A percentile compares a stretch with the other conserved stretches of the same genome.
phyloP scores from a whole-genome alignment of 2,888 invertebrate species.

The Ctena decussata region DNA sequence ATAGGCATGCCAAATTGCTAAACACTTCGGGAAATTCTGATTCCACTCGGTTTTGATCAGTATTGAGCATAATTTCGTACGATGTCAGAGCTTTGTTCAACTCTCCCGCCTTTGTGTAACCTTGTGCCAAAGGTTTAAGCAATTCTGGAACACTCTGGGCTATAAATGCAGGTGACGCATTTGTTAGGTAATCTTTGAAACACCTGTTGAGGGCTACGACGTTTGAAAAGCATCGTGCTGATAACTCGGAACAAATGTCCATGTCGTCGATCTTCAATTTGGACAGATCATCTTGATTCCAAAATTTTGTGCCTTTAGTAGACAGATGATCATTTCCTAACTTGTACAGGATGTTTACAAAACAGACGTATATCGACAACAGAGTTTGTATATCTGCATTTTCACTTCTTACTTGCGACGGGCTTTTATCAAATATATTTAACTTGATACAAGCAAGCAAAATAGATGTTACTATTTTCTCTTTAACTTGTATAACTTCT shows the following conservation, averaged over 20 bases:
- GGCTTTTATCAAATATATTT: conserved; percentile 25
- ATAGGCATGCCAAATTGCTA: conserved; percentile 48
- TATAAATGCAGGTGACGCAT: conserved; percentile 37
- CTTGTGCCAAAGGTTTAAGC: conserved; percentile 44
- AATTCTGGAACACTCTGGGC: conserved; percentile 40
- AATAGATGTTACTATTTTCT: conserved; percentile 18
- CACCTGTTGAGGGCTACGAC: conserved; percentile 43
- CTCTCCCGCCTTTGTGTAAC: conserved; percentile 36
- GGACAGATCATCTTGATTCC: background rate
- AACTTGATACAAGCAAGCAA: conserved; percentile 36
- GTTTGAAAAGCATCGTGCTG: conserved; percentile 31
- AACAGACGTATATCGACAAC: conserved; percentile 41
- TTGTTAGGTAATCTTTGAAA: conserved; percentile 19
- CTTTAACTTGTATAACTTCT: conserved; percentile 20
- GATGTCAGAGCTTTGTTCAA: conserved; percentile 32
- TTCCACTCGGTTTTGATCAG: conserved; percentile 12
- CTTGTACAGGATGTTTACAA: conserved; percentile 45
- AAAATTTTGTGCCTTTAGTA: background rate
- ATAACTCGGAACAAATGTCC: background rate
- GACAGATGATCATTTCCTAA: background rate
- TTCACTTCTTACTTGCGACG: background rate
- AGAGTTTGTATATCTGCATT: conserved; percentile 30
- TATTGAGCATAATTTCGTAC: conserved; percentile 31
- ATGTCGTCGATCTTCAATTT: background rate
- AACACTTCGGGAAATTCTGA: conserved; percentile 25